phyloP scores from a whole-genome alignment of 2,113 vertebrate species.

The Microtus ochrogaster region DNA sequence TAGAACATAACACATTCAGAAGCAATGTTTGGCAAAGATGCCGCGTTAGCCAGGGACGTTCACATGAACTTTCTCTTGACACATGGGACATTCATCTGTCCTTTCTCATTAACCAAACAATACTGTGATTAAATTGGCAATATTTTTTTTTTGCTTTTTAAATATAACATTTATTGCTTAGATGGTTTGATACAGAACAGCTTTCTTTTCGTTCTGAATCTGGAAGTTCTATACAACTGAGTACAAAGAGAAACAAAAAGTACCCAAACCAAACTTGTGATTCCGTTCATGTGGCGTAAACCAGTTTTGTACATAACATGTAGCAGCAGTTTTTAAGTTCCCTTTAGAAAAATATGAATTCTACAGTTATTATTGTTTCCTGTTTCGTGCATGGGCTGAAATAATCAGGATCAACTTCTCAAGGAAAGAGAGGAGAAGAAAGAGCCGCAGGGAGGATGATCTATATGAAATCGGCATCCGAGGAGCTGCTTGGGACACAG shows the following conservation, averaged over 20 bases:
- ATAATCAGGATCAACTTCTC: conserved; percentile 87
- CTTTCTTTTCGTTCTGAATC: conserved; percentile 92
- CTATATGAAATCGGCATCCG: conserved; percentile 81
- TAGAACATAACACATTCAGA: background rate
- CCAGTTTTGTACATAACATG: conserved; percentile 89
- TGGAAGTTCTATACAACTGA: conserved; percentile 91
- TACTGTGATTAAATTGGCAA: background rate
- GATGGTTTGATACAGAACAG: conserved; percentile 97
- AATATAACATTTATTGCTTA: conserved; percentile 99
- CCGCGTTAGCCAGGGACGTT: fast-evolving
- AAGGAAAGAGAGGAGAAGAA: conserved; percentile 79
- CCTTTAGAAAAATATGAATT: conserved; percentile 92
- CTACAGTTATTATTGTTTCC: conserved; percentile 89
- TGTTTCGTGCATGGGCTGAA: conserved; percentile 87
- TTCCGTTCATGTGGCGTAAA: conserved; percentile 92
- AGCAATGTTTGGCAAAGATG: fast-evolving
- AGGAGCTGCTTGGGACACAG: conserved; percentile 54
- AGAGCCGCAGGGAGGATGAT: conserved; percentile 69
- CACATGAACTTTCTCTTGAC: background rate
- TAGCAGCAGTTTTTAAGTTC: conserved; percentile 93
- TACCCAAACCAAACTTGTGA: conserved; percentile 89
- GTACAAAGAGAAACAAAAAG: conserved; percentile 88
- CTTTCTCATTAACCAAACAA: background rate
- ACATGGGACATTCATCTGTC: fast-evolving
- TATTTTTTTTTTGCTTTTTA: conserved; percentile 80